phyloP scores from a whole-genome alignment of 2,888 invertebrate genomes.

The Gymnoscelis rufifasciata region DNA sequence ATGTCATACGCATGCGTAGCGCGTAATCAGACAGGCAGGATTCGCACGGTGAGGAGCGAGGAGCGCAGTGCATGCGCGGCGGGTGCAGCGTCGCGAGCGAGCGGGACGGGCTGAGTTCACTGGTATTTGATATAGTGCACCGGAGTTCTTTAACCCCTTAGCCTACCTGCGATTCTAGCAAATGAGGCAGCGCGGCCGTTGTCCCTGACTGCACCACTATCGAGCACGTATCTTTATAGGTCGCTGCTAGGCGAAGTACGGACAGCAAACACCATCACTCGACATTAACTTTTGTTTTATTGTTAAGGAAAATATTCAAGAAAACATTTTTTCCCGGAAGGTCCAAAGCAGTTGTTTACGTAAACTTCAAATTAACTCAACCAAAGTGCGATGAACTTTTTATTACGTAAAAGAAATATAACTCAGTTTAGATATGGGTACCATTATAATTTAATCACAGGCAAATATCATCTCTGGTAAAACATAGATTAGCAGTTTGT shows the following conservation, averaged over 20 bases:
- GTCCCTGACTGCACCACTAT: conserved; percentile 74
- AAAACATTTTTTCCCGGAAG: conserved; percentile 8
- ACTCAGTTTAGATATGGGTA: too few relatives aligned
- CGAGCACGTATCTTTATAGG: conserved; percentile 74
- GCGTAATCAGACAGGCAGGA: conserved; percentile 75
- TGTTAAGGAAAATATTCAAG: conserved; percentile 8
- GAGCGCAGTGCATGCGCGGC: conserved; percentile 59
- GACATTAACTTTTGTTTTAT: neutral
- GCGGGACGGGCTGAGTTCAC: conserved; percentile 70
- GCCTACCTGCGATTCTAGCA: conserved; percentile 78
- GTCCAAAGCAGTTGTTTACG: conserved; percentile 10
- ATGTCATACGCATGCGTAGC: conserved; percentile 71
- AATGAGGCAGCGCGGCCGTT: conserved; percentile 76
- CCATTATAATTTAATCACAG: too few relatives aligned
- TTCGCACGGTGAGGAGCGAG: conserved; percentile 68
- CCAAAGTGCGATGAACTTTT: conserved; percentile 15
- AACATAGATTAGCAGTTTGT: neutral
- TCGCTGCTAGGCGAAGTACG: conserved; percentile 60
- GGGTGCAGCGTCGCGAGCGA: conserved; percentile 65
- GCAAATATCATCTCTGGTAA: too few relatives aligned
- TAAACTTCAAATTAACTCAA: conserved; percentile 11
- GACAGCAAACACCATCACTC: conserved; percentile 40
- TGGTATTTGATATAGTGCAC: conserved; percentile 79
- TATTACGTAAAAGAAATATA: conserved; percentile 7
- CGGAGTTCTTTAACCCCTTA: conserved; percentile 78